phyloP scores from a whole-genome alignment of 2,113 vertebrate genomes.

The Tursiops truncatus region DNA sequence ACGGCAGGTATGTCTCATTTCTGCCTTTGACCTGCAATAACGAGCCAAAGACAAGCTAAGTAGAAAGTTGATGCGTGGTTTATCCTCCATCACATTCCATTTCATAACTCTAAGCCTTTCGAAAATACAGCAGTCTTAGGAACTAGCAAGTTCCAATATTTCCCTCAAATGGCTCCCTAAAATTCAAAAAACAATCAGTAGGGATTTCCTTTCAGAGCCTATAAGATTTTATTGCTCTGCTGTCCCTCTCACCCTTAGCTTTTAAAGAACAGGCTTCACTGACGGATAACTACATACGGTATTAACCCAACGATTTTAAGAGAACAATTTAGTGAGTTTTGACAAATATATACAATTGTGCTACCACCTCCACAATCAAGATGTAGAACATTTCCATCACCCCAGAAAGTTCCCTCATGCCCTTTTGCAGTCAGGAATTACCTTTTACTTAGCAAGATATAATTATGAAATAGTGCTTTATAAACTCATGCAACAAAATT shows the following conservation, averaged over 20 bases:
- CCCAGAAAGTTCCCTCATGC: not conserved
- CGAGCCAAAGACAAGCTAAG: not conserved
- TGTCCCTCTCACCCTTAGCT: not conserved
- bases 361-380: not conserved
- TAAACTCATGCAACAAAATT: constrained; percentile 4
- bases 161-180: not conserved
- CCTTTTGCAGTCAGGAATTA: not conserved
- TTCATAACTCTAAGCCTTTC: not conserved
- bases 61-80: not conserved
- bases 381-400: not conserved
- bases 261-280: not conserved
- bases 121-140: not conserved
- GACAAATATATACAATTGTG: not conserved
- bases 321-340: not conserved
- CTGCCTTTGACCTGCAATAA: constrained; percentile 91
- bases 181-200: not conserved
- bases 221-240: not conserved
- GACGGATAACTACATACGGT: not conserved
- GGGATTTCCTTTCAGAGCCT: not conserved
- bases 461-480: not conserved
- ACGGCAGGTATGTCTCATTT: constrained; percentile 97
- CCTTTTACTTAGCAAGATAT: constrained; percentile 20
- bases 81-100: not conserved
- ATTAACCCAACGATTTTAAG: constrained; percentile 7
- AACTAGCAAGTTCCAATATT: not conserved